Conservation (phyloP, 2,888 invertebrate genomes). For the Diadromus collaris region DNA sequence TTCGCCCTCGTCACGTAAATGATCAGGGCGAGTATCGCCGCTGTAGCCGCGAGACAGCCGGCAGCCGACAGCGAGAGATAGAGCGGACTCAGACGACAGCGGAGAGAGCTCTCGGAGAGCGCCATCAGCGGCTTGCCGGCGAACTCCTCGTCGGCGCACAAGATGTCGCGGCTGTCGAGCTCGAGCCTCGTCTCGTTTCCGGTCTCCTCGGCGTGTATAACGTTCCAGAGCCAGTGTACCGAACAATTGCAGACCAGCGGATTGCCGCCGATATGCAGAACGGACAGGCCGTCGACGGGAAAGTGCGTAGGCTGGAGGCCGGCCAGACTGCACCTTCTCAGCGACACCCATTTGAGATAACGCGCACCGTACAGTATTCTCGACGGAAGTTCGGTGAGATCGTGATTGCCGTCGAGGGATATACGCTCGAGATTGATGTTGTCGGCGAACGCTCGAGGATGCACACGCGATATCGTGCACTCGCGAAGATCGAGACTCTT, state of each 20-base stretch:
- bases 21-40: conserved; percentile 75
- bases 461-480: conserved; percentile 84
- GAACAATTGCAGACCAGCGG: conserved; percentile 94
- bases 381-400: conserved; percentile 88
- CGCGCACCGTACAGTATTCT: conserved; percentile 93
- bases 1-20: conserved; percentile 75
- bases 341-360: conserved; percentile 87
- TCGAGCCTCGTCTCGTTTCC: conserved; percentile 77
- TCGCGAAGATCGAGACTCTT: conserved; percentile 85
- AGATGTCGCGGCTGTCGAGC: conserved; percentile 75
- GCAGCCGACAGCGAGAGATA: conserved; percentile 77
- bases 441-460: conserved; percentile 91
- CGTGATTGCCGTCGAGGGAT: conserved; percentile 89
- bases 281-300: conserved; percentile 89
- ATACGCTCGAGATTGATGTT: conserved; percentile 91
- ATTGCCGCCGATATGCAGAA: conserved; percentile 90
- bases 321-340: conserved; percentile 88
- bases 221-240: conserved; percentile 92
- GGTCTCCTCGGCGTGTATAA: conserved; percentile 80
- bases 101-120: conserved; percentile 74
- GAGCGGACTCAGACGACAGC: conserved; percentile 75
- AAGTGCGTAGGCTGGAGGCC: conserved; percentile 91
- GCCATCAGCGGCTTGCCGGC: conserved; percentile 76
- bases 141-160: conserved; percentile 77
- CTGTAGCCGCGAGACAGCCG: conserved; percentile 77